Base-by-base conservation (phyloP, 1,140 invertebrate species). In the Cylas formicarius region DNA sequence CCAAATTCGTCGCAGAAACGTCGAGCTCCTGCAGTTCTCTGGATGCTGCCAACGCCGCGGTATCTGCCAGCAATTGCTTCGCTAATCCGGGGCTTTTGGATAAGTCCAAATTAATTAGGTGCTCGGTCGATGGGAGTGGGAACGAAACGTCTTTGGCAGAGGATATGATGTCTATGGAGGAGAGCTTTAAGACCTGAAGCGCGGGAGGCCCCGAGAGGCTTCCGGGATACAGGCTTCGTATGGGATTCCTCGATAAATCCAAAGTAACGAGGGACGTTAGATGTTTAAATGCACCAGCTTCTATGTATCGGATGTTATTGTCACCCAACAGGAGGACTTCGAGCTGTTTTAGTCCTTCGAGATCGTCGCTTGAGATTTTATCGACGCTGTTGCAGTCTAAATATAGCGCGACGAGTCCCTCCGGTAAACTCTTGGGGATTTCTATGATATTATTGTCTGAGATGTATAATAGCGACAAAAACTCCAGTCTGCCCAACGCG, bases 401-500 rank as follows among this genome's bases (percentile, higher is more conserved):
- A 44, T 81, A 73, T 0, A 86, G 61, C 21, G 69, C 65, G 11
- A 69, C 70, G 4, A 89, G 59, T 42, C 73, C 73, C 26, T 74
- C 67, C 3, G 81, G 77, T 18, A 89, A 59, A 60, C 77, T 77
- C 50, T 71, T 63, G 4, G 88, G 86, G 31, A 91, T 69, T 4
- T 63, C 65, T 4, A 58, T 62, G 16, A 93, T 69, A 11, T 68
- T 60, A 62, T 94, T 94, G 39, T 81, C 79, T 45, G 84, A 83
- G 6, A 93, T 69, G 62, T 86, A 84, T 9, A 95, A 70, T 39
- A 84, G 73, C 18, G 82, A 70, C 4, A 97, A 72, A 53, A 82
- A 77, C 54, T 89, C 85, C 13, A 91, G 62, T 22, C 89, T 72
- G 0, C 86, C 86, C 17, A 95, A 67, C 0, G 90, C 86, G 55